Conservation (phyloP, 2,113 vertebrate genomes). For the Sylvilagus bachmani region DNA sequence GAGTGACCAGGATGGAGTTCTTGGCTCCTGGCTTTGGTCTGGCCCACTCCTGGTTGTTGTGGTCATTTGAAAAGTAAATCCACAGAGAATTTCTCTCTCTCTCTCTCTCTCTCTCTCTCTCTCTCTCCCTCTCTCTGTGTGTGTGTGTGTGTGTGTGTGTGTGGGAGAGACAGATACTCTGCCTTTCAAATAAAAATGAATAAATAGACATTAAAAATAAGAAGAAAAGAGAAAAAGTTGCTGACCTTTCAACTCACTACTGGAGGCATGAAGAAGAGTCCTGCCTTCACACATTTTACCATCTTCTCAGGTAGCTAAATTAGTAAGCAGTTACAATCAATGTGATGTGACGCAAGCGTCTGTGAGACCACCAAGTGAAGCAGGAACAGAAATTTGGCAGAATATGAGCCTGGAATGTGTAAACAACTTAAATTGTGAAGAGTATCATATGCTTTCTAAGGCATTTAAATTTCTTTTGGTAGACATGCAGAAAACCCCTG, state of each 20-base stretch:
- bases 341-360: neutral
- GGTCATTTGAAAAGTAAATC: too few relatives aligned
- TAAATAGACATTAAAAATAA: too few relatives aligned
- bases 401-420: neutral
- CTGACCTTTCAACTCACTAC: neutral
- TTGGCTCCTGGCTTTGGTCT: too few relatives aligned
- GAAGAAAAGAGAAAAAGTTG: neutral
- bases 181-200: slow-evolving; percentile 4
- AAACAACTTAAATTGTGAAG: neutral
- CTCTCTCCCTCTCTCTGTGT: too few relatives aligned
- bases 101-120: too few relatives aligned
- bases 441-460: neutral
- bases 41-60: too few relatives aligned
- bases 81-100: too few relatives aligned
- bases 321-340: slow-evolving; percentile 27
- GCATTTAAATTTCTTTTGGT: neutral
- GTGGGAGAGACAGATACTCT: neutral
- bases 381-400: neutral
- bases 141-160: too few relatives aligned
- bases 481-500: neutral
- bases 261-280: neutral
- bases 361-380: neutral
- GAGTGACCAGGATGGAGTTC: too few relatives aligned
- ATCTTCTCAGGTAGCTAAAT: neutral
- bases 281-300: neutral